Base-by-base conservation (phyloP, 2,113 vertebrate genomes). In the Chascanopsetta lugubris region DNA sequence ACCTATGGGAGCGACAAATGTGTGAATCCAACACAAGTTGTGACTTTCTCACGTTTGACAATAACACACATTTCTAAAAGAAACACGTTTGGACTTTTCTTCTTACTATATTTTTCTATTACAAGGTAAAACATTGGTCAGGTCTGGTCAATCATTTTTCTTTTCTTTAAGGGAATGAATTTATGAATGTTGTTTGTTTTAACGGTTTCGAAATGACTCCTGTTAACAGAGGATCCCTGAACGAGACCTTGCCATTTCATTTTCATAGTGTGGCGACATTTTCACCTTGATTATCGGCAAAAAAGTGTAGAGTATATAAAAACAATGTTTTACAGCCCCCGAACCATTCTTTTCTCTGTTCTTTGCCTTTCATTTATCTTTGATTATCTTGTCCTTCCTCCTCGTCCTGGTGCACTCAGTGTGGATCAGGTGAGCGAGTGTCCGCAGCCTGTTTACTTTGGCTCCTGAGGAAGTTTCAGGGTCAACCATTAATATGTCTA, bases 401-500 rank as follows among this genome's bases (percentile, higher is more conserved):
- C 38, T 47, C 46, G 51, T 60, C 65, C 45, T 47, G 24, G 32
- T 61, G 27, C 42, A 46, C 27, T 46, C 24, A 5, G 20, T 43
- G 53, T 25, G 21, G 20, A 56, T 54, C 25, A 61, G 40, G 12
- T 47, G 26, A 22, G 20, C 58, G 11, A 18, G 17, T 69, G 74
- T 70, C 65, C 72, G 57, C 20, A 81, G 75, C 45, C 36, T 76
- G 62, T 83, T 69, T 85, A 66, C 59, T 79, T 30, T 64, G 56
- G 65, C 74, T 83, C 61, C 32, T 50, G 42, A 60, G 68, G 79
- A 85, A 78, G 73, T 84, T 83, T 84, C 83, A 83, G 67, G 80
- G 84, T 85, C 80, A 73, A 2, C 54, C 53, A 85, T 85, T 88
- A 78, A 87, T 80, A 87, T 85, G 80, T 76, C 78, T 59, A 76